These are phyloP conservation scores for Chelonoidis abingdonii DNA, from an alignment of 2,113 vertebrate species.

Conservation along the genomic window DNA sequence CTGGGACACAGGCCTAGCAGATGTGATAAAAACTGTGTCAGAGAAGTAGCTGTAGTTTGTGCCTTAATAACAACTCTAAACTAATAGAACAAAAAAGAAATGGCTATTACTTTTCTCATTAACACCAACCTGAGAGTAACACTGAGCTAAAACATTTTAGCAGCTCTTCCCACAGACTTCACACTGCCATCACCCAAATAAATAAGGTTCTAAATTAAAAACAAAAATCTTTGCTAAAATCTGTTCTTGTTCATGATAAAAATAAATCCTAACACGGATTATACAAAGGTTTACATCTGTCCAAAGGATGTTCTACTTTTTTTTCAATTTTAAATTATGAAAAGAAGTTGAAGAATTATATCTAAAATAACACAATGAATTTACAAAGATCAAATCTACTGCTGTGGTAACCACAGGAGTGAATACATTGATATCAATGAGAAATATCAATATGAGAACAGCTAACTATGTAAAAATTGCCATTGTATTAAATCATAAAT, in stretches of 20 bases:
- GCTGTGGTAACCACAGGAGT: slow-evolving; percentile 1
- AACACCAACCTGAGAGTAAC: slow-evolving; percentile 59
- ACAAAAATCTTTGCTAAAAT: neutral
- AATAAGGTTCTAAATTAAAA: neutral
- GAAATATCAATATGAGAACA: neutral
- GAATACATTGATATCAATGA: neutral
- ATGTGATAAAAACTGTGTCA: slow-evolving; percentile 84
- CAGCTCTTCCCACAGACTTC: slow-evolving; percentile 66
- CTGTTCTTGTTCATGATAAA: neutral
- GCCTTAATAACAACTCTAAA: slow-evolving; percentile 85
- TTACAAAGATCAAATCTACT: neutral
- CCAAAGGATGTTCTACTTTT: neutral
- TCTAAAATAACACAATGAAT: neutral
- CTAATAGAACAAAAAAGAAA: slow-evolving; percentile 79
- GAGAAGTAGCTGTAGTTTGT: slow-evolving; percentile 81
- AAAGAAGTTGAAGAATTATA: slow-evolving; percentile 13
- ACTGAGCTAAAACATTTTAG: slow-evolving; percentile 71
- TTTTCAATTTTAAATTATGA: slow-evolving; percentile 39
- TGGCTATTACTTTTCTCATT: slow-evolving; percentile 58
- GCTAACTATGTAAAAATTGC: neutral
- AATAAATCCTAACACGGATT: slow-evolving; percentile 49
- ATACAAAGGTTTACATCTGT: slow-evolving; percentile 7
- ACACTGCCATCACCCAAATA: slow-evolving; percentile 24
- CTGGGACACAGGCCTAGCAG: slow-evolving; percentile 83
- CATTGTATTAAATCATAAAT: neutral